These are phyloP conservation scores for Trinorchestia longiramus DNA, from an alignment of 1,140 invertebrate species.

Conservation along the genomic window DNA sequence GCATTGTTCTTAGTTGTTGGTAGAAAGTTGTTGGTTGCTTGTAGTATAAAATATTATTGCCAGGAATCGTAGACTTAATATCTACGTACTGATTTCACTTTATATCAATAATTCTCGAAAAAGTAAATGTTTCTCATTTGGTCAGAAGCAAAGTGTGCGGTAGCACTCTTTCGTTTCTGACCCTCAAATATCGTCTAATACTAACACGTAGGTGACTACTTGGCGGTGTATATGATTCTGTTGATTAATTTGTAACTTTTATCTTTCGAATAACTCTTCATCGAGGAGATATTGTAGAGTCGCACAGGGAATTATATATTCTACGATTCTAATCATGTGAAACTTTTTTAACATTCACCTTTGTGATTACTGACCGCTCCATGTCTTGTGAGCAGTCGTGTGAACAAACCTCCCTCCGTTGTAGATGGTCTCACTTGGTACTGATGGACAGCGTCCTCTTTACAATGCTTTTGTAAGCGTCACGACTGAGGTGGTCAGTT, in stretches of 20 bases:
- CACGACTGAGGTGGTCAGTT: background rate
- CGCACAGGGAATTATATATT: background rate
- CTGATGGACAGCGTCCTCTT: background rate
- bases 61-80: background rate
- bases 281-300: background rate
- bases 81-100: background rate
- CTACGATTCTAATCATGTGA: background rate
- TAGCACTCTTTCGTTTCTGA: background rate
- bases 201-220: background rate
- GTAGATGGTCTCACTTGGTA: background rate
- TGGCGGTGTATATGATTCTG: conserved; percentile 35
- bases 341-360: background rate
- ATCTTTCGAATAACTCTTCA: background rate
- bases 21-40: background rate
- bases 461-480: background rate
- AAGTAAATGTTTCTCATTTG: background rate
- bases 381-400: no score
- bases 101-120: background rate
- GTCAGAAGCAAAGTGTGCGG: background rate
- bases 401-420: background rate
- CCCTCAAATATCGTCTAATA: background rate
- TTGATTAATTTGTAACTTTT: conserved; percentile 31
- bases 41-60: background rate
- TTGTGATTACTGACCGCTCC: background rate
- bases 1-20: background rate